Evolutionary conservation across 2,113 vertebrate genomes (phyloP).

Genomic region (Grammomys dolichurus): DNA sequence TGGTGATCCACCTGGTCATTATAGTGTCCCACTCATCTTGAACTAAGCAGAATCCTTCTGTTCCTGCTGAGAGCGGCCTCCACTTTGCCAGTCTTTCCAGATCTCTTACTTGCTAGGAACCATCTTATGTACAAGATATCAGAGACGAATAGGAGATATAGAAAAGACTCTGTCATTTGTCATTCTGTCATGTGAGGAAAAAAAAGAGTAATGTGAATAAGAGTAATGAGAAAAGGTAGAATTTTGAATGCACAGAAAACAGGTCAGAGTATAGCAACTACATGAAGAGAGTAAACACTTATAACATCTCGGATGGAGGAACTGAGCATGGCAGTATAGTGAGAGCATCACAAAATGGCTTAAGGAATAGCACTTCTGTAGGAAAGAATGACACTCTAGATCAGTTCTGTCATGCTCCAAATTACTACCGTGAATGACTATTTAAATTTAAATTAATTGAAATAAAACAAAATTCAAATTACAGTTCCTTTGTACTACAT

Average conservation of each 20-base stretch:
- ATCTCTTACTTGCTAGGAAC: neutral
- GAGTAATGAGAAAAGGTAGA: neutral
- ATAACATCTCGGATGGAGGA: neutral
- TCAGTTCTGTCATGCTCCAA: neutral
- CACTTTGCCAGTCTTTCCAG: neutral
- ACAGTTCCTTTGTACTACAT: neutral
- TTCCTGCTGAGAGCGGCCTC: neutral
- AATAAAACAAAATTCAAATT: slow-evolving; percentile 47
- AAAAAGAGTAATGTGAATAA: neutral
- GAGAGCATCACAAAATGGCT: neutral
- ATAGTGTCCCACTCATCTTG: slow-evolving; percentile 35
- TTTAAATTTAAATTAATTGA: slow-evolving; percentile 47
- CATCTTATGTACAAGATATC: neutral
- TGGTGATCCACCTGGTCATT: neutral
- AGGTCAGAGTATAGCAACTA: slow-evolving; percentile 25
- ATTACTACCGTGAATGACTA: neutral
- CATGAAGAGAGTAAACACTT: neutral
- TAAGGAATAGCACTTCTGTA: neutral
- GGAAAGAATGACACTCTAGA: neutral
- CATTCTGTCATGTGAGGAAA: neutral
- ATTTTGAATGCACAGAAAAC: neutral
- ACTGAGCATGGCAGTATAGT: neutral
- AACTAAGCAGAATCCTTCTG: slow-evolving; percentile 63
- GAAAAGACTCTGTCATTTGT: neutral
- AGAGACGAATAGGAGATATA: neutral